Evolutionary conservation across 2,113 vertebrate species (phyloP).

Genomic region (Podilymbus podiceps): DNA sequence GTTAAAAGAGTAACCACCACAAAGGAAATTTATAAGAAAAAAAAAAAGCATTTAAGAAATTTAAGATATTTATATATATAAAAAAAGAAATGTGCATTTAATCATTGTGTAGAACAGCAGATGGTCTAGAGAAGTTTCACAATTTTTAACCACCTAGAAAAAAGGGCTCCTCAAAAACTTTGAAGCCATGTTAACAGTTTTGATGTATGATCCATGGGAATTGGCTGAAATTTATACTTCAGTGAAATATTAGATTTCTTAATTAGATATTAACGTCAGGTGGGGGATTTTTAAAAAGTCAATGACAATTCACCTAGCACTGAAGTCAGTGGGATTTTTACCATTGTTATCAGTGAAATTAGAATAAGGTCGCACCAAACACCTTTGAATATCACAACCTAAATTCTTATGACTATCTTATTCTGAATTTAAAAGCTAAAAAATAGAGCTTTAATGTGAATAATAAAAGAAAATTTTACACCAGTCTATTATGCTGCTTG

Average conservation of each 20-base stretch:
- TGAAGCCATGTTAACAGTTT: background rate
- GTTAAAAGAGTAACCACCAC: background rate
- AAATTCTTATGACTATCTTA: background rate
- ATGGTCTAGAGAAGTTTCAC: background rate
- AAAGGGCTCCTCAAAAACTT: background rate
- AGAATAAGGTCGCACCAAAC: background rate
- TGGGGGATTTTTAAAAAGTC: background rate
- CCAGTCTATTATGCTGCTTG: background rate
- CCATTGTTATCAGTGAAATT: background rate
- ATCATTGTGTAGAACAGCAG: background rate
- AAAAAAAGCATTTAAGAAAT: background rate
- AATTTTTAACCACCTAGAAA: background rate
- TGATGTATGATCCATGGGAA: background rate
- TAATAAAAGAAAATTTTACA: background rate
- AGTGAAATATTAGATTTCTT: background rate
- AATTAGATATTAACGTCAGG: background rate
- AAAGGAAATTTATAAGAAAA: background rate
- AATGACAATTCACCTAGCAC: background rate
- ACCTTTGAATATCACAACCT: background rate
- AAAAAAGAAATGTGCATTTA: background rate
- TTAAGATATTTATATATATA: no score
- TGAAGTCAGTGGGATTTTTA: background rate
- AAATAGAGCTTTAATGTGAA: background rate
- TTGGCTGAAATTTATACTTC: background rate
- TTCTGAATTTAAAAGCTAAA: background rate